phyloP scores from a whole-genome alignment of 2,888 invertebrate species.

The Shargacucullia verbasci region DNA sequence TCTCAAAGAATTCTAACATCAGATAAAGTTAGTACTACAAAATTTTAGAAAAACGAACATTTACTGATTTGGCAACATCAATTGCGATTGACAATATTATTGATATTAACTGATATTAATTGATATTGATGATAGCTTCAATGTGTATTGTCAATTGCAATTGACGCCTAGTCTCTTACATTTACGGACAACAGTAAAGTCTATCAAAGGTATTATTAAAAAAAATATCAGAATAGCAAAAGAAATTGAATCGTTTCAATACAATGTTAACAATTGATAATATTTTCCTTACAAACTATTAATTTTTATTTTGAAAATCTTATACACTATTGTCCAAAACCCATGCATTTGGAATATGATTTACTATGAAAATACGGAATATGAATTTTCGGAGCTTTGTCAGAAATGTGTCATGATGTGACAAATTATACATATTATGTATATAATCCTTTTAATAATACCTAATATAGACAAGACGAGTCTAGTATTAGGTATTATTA shows the following conservation, averaged over 20 bases:
- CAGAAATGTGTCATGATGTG: no score
- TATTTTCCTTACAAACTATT: constrained; percentile 56
- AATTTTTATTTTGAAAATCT: constrained; percentile 57
- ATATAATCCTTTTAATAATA: no score
- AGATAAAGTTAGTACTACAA: constrained; percentile 46
- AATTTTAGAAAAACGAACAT: constrained; percentile 56
- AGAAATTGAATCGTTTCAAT: constrained; percentile 46
- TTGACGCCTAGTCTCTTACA: constrained; percentile 21
- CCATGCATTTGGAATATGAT: constrained; percentile 14
- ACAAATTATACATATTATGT: no score
- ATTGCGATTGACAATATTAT: constrained; percentile 29
- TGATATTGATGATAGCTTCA: not conserved
- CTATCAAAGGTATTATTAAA: constrained; percentile 47
- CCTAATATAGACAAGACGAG: no score
- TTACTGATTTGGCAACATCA: constrained; percentile 22
- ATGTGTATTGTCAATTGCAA: constrained; percentile 7
- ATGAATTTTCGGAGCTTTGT: constrained; percentile 6
- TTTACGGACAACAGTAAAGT: constrained; percentile 46
- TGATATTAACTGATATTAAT: not conserved
- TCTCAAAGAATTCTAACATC: constrained; percentile 49
- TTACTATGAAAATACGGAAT: constrained; percentile 11
- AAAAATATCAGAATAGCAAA: constrained; percentile 43
- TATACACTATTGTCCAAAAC: constrained; percentile 48
- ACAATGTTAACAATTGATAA: constrained; percentile 59
- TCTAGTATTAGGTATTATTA: no score